phyloP scores from a whole-genome alignment of 2,113 vertebrate genomes.

The Formicarius rufipectus region DNA sequence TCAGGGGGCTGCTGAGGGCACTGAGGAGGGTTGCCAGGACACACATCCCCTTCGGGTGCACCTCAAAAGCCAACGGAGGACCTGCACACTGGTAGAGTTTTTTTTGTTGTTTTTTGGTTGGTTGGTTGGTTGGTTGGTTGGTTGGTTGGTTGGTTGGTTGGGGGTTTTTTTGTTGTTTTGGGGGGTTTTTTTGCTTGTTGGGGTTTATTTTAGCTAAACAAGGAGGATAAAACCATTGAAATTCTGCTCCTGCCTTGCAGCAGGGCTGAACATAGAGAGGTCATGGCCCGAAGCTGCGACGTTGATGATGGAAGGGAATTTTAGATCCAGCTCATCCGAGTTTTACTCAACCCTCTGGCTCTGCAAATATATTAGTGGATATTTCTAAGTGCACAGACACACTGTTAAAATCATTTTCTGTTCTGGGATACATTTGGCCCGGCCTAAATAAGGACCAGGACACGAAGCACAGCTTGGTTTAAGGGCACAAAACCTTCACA shows the following conservation, averaged over 20 bases:
- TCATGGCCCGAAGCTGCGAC: background rate
- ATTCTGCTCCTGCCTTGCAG: background rate
- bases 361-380: background rate
- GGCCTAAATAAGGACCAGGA: background rate
- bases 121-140: too few species aligned
- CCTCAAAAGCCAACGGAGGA: background rate
- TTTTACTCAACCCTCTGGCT: background rate
- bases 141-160: too few species aligned
- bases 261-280: background rate
- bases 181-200: too few species aligned
- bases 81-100: background rate
- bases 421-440: background rate
- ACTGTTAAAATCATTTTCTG: background rate
- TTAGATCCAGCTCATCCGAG: background rate
- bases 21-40: background rate
- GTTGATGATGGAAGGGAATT: conserved; percentile 19
- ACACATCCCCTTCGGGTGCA: background rate
- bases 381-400: background rate
- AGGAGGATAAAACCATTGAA: background rate
- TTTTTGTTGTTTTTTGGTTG: too few species aligned
- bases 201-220: too few species aligned
- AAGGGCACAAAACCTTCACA: background rate
- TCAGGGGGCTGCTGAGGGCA: background rate
- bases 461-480: background rate
- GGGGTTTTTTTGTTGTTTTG: too few species aligned